A percentile compares a stretch with the other conserved stretches of the same genome.
These are phyloP conservation scores for Idaea dimidiata DNA, from an alignment of 2,888 invertebrate genomes.

Conservation along the genomic window DNA sequence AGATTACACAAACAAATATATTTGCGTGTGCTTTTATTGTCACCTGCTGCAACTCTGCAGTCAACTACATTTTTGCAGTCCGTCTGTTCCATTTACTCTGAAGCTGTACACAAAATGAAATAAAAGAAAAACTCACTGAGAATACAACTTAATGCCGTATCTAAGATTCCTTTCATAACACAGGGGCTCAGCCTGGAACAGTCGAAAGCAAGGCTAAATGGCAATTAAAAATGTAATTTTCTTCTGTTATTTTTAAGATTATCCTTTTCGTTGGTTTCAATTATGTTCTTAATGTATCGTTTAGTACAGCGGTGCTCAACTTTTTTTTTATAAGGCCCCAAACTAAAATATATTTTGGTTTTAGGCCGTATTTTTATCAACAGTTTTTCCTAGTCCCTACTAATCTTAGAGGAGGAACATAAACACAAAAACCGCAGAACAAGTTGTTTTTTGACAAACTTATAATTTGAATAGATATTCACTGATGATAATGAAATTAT, in stretches of 20 bases:
- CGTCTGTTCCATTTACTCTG: background rate
- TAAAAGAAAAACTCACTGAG: background rate
- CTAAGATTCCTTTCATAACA: slow-evolving; percentile 1
- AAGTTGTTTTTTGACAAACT: too few species aligned
- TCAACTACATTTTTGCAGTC: background rate
- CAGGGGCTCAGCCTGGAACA: background rate
- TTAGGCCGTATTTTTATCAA: too few species aligned
- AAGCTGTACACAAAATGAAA: background rate
- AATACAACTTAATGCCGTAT: background rate
- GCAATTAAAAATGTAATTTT: slow-evolving; percentile 28
- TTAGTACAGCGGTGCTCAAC: background rate
- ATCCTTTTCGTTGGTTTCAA: slow-evolving; percentile 18
- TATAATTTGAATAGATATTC: too few species aligned
- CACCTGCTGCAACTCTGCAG: background rate
- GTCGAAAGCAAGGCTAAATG: slow-evolving; percentile 20
- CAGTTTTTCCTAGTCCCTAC: too few species aligned
- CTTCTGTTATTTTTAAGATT: slow-evolving; percentile 18
- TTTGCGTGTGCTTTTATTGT: too few species aligned
- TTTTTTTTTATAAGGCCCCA: too few species aligned
- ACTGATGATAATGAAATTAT: too few species aligned
- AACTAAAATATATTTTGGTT: too few species aligned
- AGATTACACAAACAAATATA: too few species aligned
- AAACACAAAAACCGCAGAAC: too few species aligned
- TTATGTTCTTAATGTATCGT: slow-evolving; percentile 19
- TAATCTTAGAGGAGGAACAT: too few species aligned